Evolutionary conservation across 2,113 vertebrate species (phyloP).

Genomic region (Pseudorhombus dupliciocellatus): DNA sequence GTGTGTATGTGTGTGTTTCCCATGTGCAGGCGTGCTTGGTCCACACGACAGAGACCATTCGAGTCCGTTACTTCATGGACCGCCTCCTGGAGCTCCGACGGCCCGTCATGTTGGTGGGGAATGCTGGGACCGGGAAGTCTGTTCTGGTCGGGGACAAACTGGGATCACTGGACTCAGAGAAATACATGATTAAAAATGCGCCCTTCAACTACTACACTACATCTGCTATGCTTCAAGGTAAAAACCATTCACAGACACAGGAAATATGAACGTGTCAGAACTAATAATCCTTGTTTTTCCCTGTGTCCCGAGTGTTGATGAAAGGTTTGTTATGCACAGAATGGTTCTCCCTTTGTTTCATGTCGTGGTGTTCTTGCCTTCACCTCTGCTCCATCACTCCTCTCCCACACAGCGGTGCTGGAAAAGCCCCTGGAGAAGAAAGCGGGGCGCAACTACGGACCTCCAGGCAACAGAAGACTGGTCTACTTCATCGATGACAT

Average conservation of each 20-base stretch:
- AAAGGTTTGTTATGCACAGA: too few relatives aligned
- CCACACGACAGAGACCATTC: slow-evolving; percentile 88
- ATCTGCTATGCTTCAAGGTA: slow-evolving; percentile 95
- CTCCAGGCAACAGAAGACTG: slow-evolving; percentile 88
- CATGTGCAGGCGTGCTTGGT: slow-evolving; percentile 88
- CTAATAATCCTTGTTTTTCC: too few relatives aligned
- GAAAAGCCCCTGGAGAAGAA: slow-evolving; percentile 97
- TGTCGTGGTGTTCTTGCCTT: too few relatives aligned
- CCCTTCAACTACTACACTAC: slow-evolving; percentile 97
- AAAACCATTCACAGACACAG: neutral
- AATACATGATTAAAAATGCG: slow-evolving; percentile 88
- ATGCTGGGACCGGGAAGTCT: slow-evolving; percentile 90
- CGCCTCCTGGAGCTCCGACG: slow-evolving; percentile 81
- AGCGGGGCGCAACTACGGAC: slow-evolving; percentile 90
- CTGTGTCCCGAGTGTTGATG: too few relatives aligned
- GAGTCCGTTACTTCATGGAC: slow-evolving; percentile 89
- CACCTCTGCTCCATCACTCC: slow-evolving; percentile 3
- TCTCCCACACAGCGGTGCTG: slow-evolving; percentile 81
- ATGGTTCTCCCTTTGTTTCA: too few relatives aligned
- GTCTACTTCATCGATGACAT: slow-evolving; percentile 95
- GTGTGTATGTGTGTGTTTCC: neutral
- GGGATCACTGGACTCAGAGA: slow-evolving; percentile 80
- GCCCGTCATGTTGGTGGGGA: slow-evolving; percentile 92
- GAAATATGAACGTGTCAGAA: neutral
- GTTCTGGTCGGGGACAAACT: slow-evolving; percentile 89